These are phyloP conservation scores for Pipistrellus kuhlii DNA, from an alignment of 2,797 vertebrate species.

Conservation along the genomic window DNA sequence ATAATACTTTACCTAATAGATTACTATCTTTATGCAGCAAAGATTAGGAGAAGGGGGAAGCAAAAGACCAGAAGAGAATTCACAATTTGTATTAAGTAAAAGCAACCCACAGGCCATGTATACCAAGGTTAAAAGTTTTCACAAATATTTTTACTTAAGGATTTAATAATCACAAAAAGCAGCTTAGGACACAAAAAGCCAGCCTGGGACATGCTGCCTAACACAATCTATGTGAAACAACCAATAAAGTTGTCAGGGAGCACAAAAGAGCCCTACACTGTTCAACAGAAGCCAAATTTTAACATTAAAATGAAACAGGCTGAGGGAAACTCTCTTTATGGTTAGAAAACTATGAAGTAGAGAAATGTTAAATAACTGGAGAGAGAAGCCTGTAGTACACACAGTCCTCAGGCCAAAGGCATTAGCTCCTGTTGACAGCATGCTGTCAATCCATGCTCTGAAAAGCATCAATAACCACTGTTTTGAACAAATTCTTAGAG, in stretches of 20 bases:
- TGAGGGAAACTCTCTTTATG: background rate
- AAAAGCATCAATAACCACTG: background rate
- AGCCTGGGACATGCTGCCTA: background rate
- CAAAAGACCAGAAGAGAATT: background rate
- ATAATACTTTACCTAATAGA: slow-evolving; percentile 51
- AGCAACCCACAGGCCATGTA: background rate
- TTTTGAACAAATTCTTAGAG: background rate
- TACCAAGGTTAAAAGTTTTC: slow-evolving; percentile 36
- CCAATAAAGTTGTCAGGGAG: background rate
- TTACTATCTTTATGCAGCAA: slow-evolving; percentile 61
- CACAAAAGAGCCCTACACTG: background rate
- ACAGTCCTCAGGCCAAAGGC: background rate
- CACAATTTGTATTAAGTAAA: slow-evolving; percentile 18
- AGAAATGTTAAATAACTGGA: slow-evolving; percentile 31
- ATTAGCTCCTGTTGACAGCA: background rate
- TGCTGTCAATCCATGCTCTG: background rate
- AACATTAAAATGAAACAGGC: background rate
- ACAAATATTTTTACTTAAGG: slow-evolving; percentile 21
- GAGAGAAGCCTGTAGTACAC: background rate
- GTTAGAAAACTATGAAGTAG: background rate
- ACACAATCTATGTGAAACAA: background rate
- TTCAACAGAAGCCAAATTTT: background rate
- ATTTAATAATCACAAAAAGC: slow-evolving; percentile 53
- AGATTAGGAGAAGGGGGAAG: background rate
- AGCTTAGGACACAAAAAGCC: background rate